These are phyloP conservation scores for Paramormyrops kingsleyae DNA, from an alignment of 2,113 vertebrate genomes.

Conservation along the genomic window DNA sequence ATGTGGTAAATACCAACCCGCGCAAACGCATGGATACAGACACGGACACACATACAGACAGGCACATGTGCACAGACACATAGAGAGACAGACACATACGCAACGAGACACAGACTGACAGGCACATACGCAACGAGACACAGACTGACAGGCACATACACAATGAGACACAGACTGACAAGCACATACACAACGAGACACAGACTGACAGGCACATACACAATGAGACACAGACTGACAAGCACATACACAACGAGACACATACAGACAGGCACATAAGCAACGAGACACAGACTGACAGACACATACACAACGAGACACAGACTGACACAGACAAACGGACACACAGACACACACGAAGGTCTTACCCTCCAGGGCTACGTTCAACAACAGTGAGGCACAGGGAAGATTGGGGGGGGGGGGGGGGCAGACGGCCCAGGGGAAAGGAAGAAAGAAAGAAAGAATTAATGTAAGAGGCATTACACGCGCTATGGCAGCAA, in stretches of 20 bases:
- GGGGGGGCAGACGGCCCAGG: slow-evolving; percentile 61
- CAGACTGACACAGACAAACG: background rate
- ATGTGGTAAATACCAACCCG: too few species aligned
- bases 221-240: slow-evolving; percentile 7
- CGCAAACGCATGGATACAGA: too few species aligned
- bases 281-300: background rate
- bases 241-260: slow-evolving; percentile 17
- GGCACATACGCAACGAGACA: too few species aligned
- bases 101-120: slow-evolving; percentile 10
- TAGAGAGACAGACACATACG: slow-evolving; percentile 15
- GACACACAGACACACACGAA: slow-evolving; percentile 39
- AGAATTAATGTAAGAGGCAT: slow-evolving; percentile 65
- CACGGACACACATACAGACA: background rate
- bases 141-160: background rate
- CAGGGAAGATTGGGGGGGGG: slow-evolving; percentile 57
- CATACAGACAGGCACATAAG: slow-evolving; percentile 17
- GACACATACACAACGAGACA: background rate
- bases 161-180: background rate
- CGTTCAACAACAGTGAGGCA: slow-evolving; percentile 75
- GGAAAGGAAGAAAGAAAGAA: slow-evolving; percentile 61
- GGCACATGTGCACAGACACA: slow-evolving; percentile 16
- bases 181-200: background rate
- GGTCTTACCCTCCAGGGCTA: slow-evolving; percentile 99
- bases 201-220: slow-evolving; percentile 1
- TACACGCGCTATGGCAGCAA: slow-evolving; percentile 27